Percentiles rank a stretch among this genome's conserved stretches.
Evolutionary conservation across 2,888 invertebrate species (phyloP).

Genomic region (Cyclophora albipunctata): DNA sequence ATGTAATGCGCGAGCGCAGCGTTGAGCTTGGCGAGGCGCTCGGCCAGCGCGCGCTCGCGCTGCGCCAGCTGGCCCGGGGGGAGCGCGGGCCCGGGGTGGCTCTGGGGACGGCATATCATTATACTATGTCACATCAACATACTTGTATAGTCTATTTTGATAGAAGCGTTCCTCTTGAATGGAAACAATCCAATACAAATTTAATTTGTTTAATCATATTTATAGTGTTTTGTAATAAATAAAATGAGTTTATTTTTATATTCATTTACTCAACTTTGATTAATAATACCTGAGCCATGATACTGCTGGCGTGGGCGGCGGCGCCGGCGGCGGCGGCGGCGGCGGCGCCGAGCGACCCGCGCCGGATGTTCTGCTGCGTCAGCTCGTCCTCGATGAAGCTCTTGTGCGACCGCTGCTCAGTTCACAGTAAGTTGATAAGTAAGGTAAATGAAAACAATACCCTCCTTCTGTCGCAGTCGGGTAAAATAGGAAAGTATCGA

Average conservation of each 20-base stretch:
- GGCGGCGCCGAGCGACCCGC: slow-evolving; percentile 45
- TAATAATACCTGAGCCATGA: slow-evolving; percentile 25
- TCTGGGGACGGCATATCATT: slow-evolving; percentile 20
- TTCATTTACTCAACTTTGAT: too few relatives aligned
- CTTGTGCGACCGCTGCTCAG: slow-evolving; percentile 40
- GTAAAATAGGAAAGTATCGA: too few relatives aligned
- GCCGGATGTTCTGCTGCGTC: slow-evolving; percentile 34
- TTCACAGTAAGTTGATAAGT: neutral
- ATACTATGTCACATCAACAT: too few relatives aligned
- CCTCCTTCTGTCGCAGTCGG: too few relatives aligned
- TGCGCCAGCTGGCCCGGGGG: slow-evolving; percentile 1
- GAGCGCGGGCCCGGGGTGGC: slow-evolving; percentile 26
- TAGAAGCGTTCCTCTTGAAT: too few relatives aligned
- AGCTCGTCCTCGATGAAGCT: slow-evolving; percentile 54
- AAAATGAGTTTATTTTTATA: too few relatives aligned
- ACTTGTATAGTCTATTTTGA: too few relatives aligned
- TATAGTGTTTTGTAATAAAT: too few relatives aligned
- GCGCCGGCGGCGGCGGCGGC: slow-evolving; percentile 32
- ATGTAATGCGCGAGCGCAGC: slow-evolving; percentile 52
- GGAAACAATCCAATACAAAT: too few relatives aligned
- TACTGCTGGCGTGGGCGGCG: slow-evolving; percentile 25
- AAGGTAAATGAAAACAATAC: neutral
- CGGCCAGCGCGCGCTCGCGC: slow-evolving; percentile 24
- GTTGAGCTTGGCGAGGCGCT: slow-evolving; percentile 45
- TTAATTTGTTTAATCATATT: too few relatives aligned